Evolutionary conservation across 2,113 vertebrate genomes (phyloP).

Genomic region (Leptobrachium leishanense): DNA sequence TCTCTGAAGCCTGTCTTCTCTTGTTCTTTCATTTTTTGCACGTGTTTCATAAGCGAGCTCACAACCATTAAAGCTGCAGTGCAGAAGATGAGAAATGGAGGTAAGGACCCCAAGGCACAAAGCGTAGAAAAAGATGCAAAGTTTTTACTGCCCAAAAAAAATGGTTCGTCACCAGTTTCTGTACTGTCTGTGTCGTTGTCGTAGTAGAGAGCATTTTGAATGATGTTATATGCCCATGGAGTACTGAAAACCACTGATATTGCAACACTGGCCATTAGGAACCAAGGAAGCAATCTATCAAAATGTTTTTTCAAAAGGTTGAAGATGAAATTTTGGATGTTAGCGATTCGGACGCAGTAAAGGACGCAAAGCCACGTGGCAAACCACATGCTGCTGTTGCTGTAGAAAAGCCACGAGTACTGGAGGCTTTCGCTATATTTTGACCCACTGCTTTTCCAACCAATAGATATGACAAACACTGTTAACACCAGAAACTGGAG

Average conservation of each 20-base stretch:
- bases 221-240: neutral
- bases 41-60: slow-evolving; percentile 15
- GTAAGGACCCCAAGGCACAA: neutral
- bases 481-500: slow-evolving; percentile 2
- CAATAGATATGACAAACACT: neutral
- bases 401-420: slow-evolving; percentile 22
- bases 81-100: slow-evolving; percentile 28
- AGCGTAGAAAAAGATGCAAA: neutral
- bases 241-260: slow-evolving; percentile 3
- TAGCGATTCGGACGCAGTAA: slow-evolving; percentile 35
- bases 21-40: slow-evolving; percentile 15
- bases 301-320: slow-evolving; percentile 28
- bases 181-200: neutral
- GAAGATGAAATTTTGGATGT: neutral
- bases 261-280: neutral
- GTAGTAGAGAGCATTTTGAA: neutral
- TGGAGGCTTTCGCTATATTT: neutral
- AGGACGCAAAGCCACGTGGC: slow-evolving; percentile 11
- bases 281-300: slow-evolving; percentile 8
- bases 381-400: slow-evolving; percentile 6
- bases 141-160: neutral
- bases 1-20: slow-evolving; percentile 32
- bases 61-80: slow-evolving; percentile 11
- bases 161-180: neutral
- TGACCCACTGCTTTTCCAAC: too few relatives aligned